These are phyloP conservation scores for Nerophis ophidion DNA, from an alignment of 2,113 vertebrate species.

Conservation along the genomic window DNA sequence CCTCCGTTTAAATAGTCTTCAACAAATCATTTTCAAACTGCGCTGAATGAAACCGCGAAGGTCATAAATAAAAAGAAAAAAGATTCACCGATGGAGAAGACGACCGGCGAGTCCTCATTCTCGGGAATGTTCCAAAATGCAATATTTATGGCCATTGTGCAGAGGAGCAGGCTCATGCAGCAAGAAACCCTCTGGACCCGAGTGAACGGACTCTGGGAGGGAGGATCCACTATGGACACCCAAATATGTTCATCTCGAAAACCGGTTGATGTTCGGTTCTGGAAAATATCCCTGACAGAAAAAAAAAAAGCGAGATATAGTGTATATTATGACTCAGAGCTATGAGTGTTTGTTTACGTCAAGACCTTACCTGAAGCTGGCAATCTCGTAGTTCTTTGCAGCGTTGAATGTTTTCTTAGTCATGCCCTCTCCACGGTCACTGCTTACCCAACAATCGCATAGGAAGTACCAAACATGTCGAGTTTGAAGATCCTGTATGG, in stretches of 20 bases:
- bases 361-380: conserved; percentile 71
- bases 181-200: conserved; percentile 76
- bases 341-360: not conserved
- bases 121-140: conserved; percentile 75
- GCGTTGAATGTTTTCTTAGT: conserved; percentile 70
- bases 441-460: conserved; percentile 71
- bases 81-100: conserved; percentile 66
- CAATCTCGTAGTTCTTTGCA: conserved; percentile 70
- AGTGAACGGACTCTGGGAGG: conserved; percentile 73
- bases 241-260: conserved; percentile 79
- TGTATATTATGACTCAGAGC: no score
- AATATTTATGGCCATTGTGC: conserved; percentile 81
- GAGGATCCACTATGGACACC: conserved; percentile 75
- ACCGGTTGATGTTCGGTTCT: conserved; percentile 70
- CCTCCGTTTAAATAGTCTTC: no score
- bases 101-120: conserved; percentile 50
- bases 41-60: not conserved
- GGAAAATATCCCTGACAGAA: conserved; percentile 72
- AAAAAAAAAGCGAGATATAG: not conserved
- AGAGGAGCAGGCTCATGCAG: conserved; percentile 77
- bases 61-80: not conserved
- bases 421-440: conserved; percentile 53
- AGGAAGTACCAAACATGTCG: conserved; percentile 66
- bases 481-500: conserved; percentile 68
- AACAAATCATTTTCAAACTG: no score